Evolutionary conservation across 2,888 invertebrate species (phyloP).

Genomic region (Callimorpha dominula): DNA sequence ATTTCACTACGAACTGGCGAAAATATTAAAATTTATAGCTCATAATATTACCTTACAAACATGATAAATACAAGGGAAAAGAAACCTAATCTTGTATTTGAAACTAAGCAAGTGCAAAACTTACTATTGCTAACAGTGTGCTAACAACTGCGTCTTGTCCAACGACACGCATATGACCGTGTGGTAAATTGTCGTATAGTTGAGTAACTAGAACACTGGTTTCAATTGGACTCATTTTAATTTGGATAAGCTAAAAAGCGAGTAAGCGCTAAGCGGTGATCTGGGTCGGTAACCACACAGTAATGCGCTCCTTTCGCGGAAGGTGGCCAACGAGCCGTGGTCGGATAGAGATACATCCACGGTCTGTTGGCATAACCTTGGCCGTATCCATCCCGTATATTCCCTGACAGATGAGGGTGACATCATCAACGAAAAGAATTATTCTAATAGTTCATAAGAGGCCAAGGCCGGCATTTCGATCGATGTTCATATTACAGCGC

Average conservation of each 20-base stretch:
- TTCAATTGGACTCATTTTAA: constrained; percentile 65
- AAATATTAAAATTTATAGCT: constrained; percentile 26
- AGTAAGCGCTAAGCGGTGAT: constrained; percentile 69
- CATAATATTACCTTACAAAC: constrained; percentile 20
- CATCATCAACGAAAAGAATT: constrained; percentile 73
- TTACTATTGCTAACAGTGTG: constrained; percentile 2
- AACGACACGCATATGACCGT: constrained; percentile 17
- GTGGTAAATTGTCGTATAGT: constrained; percentile 31
- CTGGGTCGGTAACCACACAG: constrained; percentile 72
- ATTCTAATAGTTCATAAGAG: constrained; percentile 60
- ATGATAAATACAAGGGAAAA: constrained; percentile 32
- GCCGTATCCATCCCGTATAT: constrained; percentile 73
- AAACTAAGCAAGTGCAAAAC: constrained; percentile 20
- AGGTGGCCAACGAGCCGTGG: constrained; percentile 77
- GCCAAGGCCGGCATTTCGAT: constrained; percentile 76
- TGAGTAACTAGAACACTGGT: constrained; percentile 61
- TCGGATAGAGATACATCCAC: constrained; percentile 71
- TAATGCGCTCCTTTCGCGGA: constrained; percentile 74
- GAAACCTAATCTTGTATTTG: constrained; percentile 18
- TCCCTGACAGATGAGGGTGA: constrained; percentile 74
- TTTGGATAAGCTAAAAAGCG: constrained; percentile 69
- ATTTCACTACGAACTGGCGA: constrained; percentile 46
- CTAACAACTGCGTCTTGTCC: constrained; percentile 8
- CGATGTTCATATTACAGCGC: constrained; percentile 63
- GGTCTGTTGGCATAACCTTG: constrained; percentile 83